These are phyloP conservation scores for Liasis olivaceus DNA, from an alignment of 2,797 vertebrate genomes.

Conservation along the genomic window DNA sequence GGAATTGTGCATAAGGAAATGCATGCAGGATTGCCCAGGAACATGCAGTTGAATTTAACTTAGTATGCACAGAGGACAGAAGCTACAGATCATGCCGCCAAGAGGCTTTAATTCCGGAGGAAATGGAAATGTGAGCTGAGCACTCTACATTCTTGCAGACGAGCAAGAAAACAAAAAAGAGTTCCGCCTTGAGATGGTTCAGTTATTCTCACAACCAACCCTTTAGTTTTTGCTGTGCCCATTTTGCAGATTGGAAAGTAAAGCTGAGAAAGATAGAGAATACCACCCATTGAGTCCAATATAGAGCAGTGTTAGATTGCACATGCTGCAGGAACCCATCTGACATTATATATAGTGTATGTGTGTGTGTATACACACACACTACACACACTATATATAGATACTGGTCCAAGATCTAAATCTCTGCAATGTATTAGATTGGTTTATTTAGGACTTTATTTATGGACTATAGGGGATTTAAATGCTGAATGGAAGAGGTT, in stretches of 20 bases:
- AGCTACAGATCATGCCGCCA: background rate
- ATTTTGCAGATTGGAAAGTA: background rate
- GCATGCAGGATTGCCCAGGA: background rate
- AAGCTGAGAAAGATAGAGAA: background rate
- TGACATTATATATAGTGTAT: background rate
- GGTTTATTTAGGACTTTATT: fast-evolving
- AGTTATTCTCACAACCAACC: background rate
- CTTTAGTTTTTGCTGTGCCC: background rate
- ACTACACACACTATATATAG: too few species aligned
- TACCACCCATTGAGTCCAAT: background rate
- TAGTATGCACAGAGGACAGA: background rate
- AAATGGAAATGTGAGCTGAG: background rate
- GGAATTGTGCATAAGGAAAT: background rate
- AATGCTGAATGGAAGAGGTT: conserved; percentile 17
- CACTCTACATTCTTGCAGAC: background rate
- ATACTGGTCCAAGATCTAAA: background rate
- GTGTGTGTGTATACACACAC: too few species aligned
- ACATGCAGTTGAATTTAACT: background rate
- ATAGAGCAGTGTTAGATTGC: background rate
- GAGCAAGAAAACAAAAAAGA: background rate
- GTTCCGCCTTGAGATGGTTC: background rate
- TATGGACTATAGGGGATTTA: background rate
- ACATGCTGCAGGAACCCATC: too few species aligned
- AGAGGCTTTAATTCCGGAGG: background rate
- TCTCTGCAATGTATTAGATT: fast-evolving